Conservation (phyloP, 2,888 invertebrate genomes). For the Trissonchulus latispiculum region DNA sequence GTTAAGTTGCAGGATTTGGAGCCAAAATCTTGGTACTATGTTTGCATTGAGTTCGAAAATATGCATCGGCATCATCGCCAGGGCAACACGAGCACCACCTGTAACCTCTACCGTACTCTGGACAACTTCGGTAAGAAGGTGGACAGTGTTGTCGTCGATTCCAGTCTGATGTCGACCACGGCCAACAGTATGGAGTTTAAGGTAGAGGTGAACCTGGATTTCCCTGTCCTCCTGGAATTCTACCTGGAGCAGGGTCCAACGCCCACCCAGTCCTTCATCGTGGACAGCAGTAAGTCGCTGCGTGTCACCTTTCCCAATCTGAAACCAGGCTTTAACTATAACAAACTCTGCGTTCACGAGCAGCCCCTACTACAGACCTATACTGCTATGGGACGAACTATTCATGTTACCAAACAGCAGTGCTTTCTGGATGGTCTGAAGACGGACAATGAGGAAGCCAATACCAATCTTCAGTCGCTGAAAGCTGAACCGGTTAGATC, state of each 20-base stretch:
- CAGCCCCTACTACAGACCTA: constrained; percentile 33
- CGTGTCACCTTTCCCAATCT: constrained; percentile 31
- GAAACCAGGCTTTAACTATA: constrained; percentile 32
- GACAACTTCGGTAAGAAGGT: constrained; percentile 32
- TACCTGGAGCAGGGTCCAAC: constrained; percentile 30
- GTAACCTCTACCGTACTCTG: constrained; percentile 32
- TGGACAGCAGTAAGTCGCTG: constrained; percentile 26
- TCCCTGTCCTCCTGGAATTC: constrained; percentile 32
- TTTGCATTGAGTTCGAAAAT: constrained; percentile 38
- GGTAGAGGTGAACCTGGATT: constrained; percentile 25
- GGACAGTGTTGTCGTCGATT: constrained; percentile 31
- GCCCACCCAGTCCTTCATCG: constrained; percentile 31
- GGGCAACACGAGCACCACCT: constrained; percentile 34
- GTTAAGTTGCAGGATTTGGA: constrained; percentile 1
- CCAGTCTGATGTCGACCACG: constrained; percentile 11
- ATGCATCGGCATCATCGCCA: constrained; percentile 33
- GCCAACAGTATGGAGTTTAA: constrained; percentile 3
- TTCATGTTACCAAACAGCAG: background rate
- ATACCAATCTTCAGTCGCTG: background rate
- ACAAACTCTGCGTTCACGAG: constrained; percentile 33
- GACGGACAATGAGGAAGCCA: background rate
- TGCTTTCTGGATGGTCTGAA: constrained; percentile 8
- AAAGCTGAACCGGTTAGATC: background rate
- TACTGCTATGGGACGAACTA: constrained; percentile 33
- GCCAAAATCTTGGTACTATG: constrained; percentile 32